Base-by-base conservation (phyloP, 2,797 vertebrate species). In the Bryconaethiops microstoma region DNA sequence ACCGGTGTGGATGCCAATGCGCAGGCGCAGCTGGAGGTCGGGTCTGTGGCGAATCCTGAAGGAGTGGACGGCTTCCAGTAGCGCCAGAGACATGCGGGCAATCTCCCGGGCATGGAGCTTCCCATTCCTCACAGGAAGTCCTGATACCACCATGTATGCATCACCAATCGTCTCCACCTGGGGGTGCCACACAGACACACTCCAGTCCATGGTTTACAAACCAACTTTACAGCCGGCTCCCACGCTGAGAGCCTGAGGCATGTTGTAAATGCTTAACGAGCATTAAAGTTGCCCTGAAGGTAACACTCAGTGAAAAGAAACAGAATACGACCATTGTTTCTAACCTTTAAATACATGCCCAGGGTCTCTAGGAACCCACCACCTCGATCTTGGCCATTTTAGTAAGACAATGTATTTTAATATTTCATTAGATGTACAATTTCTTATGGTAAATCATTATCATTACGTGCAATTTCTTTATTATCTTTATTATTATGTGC, bases 131-230 rank as follows among this genome's bases (percentile, higher is more conserved):
- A 95, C 95, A 0, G 96, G 97, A 63, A 97, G 92, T 0, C 96
- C 96, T 0, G 96, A 97, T 54, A 97, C 96, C 82, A 97, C 96
- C 96, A 97, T 97, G 91, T 97, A 97, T 5, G 96, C 96, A 0
- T 97, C 96, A 0, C 96, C 96, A 0, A 97, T 97, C 0, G 96
- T 97, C 91, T 97, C 96, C 88, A 97, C 96, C 96, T 96, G 88
- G 25, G 2, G 77, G 76, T 13, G 8, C 29, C 35, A 19, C 29
- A 40, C 63, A 65, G 14, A 64, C 63, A 65, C 63, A 9, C 14
- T 45, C 25, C 3, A 45, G 23, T 13, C 29, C 50, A 9, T 1
- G 0, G 63, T 39, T 65, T 17, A 65, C 25, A 70, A 23, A 48
- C 13, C 1, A 14, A 16, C 12, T 70, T 45, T 21, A 21, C n/a